Evolutionary conservation across 2,113 vertebrate genomes (phyloP).

Genomic region (Picathartes gymnocephalus): DNA sequence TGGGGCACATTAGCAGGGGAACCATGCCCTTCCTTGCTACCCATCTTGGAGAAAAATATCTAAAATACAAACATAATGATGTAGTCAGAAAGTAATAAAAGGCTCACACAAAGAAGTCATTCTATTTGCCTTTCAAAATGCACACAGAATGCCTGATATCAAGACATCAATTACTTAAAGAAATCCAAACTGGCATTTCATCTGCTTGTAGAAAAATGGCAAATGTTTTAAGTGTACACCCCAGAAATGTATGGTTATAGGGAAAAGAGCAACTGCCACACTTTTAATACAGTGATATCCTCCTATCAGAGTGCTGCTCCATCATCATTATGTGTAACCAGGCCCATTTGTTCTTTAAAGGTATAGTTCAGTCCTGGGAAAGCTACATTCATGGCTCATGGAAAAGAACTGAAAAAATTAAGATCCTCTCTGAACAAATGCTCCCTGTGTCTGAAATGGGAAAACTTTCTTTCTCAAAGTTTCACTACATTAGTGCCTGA

Average conservation of each 20-base stretch:
- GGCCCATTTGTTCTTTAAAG: background rate
- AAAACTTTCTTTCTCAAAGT: background rate
- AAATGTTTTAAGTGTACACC: constrained; percentile 11
- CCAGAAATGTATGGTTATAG: constrained; percentile 31
- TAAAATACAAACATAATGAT: background rate
- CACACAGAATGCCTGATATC: constrained; percentile 13
- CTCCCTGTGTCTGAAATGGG: background rate
- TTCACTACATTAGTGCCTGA: background rate
- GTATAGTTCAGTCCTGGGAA: background rate
- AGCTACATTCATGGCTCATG: background rate
- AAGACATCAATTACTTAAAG: constrained; percentile 27
- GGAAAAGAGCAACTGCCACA: constrained; percentile 28
- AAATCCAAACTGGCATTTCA: constrained; percentile 48
- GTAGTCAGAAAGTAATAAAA: background rate
- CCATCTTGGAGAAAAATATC: background rate
- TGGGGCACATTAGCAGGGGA: background rate
- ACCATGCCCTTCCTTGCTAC: background rate
- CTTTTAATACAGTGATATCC: background rate
- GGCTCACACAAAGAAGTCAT: constrained; percentile 9
- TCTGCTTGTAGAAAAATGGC: constrained; percentile 54
- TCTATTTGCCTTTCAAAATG: constrained; percentile 31
- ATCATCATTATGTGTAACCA: background rate
- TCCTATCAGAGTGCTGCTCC: background rate
- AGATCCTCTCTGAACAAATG: background rate
- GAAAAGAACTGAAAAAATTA: background rate